A percentile compares a stretch with the other conserved stretches of the same genome.
Evolutionary conservation across 1,140 invertebrate genomes (phyloP).

Genomic region (Rhagoletis pomonella): DNA sequence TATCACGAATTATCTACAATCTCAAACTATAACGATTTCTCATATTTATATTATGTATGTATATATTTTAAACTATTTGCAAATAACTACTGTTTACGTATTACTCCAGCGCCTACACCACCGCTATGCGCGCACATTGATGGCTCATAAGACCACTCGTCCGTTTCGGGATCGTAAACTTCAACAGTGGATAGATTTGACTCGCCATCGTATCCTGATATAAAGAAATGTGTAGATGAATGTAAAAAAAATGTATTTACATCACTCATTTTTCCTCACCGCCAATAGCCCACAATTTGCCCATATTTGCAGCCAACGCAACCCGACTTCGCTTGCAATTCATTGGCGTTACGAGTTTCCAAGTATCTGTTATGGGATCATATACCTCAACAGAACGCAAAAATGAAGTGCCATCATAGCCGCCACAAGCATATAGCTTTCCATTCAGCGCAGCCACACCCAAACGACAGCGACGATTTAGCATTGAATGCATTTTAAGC

Average conservation of each 20-base stretch:
- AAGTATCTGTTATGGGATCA: constrained; percentile 85
- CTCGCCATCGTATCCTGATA: constrained; percentile 84
- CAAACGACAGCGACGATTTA: constrained; percentile 81
- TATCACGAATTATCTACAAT: constrained; percentile 1
- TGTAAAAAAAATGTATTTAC: not conserved
- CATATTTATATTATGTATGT: not conserved
- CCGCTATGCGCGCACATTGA: constrained; percentile 91
- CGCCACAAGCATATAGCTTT: constrained; percentile 84
- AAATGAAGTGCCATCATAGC: constrained; percentile 89
- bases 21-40: not conserved
- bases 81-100: constrained; percentile 71
- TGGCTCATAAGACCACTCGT: constrained; percentile 85
- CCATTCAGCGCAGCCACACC: constrained; percentile 90
- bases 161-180: constrained; percentile 83
- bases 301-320: constrained; percentile 89
- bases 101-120: constrained; percentile 90
- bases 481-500: constrained; percentile 87
- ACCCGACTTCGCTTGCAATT: constrained; percentile 89
- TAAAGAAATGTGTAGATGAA: constrained; percentile 61
- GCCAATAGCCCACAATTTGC: constrained; percentile 88
- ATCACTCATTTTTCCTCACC: constrained; percentile 56
- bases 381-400: constrained; percentile 87
- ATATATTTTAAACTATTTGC: not conserved
- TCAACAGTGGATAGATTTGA: constrained; percentile 87
- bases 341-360: constrained; percentile 88